These are phyloP conservation scores for Orthosia cruda DNA, from an alignment of 2,888 invertebrate genomes.

Conservation along the genomic window DNA sequence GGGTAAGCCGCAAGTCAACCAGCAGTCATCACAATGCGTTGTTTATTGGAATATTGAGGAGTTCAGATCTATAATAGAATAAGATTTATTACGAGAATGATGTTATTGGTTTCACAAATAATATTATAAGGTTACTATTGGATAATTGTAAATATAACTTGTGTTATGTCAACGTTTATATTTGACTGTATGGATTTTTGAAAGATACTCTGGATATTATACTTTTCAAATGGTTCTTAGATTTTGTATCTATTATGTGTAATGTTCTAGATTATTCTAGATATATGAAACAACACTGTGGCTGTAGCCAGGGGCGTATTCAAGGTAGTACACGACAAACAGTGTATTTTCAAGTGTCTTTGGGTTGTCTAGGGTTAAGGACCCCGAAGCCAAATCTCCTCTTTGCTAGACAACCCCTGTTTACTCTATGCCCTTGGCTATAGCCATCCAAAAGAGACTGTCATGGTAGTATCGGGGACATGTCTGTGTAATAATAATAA, in stretches of 20 bases:
- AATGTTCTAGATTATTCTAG: slow-evolving; percentile 39
- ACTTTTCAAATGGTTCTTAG: slow-evolving; percentile 40
- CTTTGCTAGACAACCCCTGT: slow-evolving; percentile 43
- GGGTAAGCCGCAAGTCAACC: not conserved
- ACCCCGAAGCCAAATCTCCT: slow-evolving; percentile 52
- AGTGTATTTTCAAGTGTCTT: slow-evolving; percentile 40
- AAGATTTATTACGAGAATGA: slow-evolving; percentile 53
- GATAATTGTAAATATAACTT: slow-evolving; percentile 58
- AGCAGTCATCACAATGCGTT: slow-evolving; percentile 57
- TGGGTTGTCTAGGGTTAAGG: slow-evolving; percentile 53
- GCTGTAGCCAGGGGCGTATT: slow-evolving; percentile 44
- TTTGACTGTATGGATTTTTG: slow-evolving; percentile 44
- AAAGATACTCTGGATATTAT: slow-evolving; percentile 48
- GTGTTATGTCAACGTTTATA: slow-evolving; percentile 52
- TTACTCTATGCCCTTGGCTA: slow-evolving; percentile 28
- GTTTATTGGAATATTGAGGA: slow-evolving; percentile 54
- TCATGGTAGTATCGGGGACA: slow-evolving; percentile 46
- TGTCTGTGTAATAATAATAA: slow-evolving; percentile 53
- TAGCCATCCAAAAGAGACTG: slow-evolving; percentile 56
- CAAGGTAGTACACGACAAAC: slow-evolving; percentile 11
- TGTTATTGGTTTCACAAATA: slow-evolving; percentile 57
- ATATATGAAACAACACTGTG: slow-evolving; percentile 32
- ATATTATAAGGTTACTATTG: slow-evolving; percentile 46
- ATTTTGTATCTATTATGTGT: slow-evolving; percentile 35
- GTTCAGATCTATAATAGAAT: slow-evolving; percentile 58